Conservation (phyloP, 2,888 invertebrate genomes). For the Tribolium freemani region DNA sequence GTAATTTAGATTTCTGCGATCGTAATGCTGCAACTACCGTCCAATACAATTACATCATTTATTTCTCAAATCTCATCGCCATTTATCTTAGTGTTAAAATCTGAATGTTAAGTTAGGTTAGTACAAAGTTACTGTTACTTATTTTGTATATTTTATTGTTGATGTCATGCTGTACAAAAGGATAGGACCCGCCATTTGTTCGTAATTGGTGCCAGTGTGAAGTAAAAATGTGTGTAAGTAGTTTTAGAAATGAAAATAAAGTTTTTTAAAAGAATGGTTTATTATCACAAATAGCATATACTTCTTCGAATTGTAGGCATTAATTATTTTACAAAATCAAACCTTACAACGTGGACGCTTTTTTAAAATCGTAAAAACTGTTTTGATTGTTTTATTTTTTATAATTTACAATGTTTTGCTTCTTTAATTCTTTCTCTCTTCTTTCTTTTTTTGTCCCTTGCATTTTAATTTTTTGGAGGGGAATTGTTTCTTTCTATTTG, state of each 20-base stretch:
- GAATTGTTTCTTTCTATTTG: too few species aligned
- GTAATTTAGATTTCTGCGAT: conserved; percentile 73
- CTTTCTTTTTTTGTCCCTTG: too few species aligned
- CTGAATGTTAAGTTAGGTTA: conserved; percentile 7
- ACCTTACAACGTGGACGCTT: too few species aligned
- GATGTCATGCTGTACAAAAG: conserved; percentile 19
- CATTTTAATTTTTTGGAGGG: too few species aligned
- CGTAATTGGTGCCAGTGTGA: background rate
- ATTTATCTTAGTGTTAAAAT: conserved; percentile 18
- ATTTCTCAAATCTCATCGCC: conserved; percentile 19
- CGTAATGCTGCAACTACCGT: conserved; percentile 31
- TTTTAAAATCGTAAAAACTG: too few species aligned
- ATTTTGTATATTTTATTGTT: conserved; percentile 38
- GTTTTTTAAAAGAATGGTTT: too few species aligned
- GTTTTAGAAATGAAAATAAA: background rate
- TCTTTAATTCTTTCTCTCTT: too few species aligned
- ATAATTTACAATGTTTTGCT: too few species aligned
- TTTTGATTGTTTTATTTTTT: too few species aligned
- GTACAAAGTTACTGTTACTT: conserved; percentile 38
- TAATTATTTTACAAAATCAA: too few species aligned
- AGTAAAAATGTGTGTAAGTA: background rate
- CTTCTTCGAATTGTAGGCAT: too few species aligned
- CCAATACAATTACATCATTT: conserved; percentile 5
- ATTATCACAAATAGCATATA: too few species aligned
- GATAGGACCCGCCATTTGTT: background rate